phyloP scores from a whole-genome alignment of 2,113 vertebrate species.

The Oceanodroma tethys region DNA sequence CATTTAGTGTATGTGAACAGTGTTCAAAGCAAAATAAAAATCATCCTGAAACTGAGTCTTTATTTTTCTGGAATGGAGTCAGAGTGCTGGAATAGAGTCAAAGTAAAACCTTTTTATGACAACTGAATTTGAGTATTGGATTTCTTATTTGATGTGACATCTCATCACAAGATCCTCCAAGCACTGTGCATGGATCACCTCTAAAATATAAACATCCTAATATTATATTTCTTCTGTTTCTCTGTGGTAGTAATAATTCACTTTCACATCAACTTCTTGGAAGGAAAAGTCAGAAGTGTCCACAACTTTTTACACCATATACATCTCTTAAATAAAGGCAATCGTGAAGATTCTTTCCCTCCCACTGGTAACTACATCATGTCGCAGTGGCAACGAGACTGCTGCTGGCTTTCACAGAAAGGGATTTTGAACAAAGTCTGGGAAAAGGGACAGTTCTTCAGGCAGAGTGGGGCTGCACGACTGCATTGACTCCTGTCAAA shows the following conservation, averaged over 20 bases:
- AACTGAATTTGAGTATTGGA: not conserved
- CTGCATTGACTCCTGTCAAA: not conserved
- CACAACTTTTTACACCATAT: not conserved
- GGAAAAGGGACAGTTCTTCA: not conserved
- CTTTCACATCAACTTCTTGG: not conserved
- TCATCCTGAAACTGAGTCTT: not conserved
- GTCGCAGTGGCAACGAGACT: not conserved
- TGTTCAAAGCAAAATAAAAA: slow-evolving; percentile 17
- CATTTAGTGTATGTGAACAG: slow-evolving; percentile 7
- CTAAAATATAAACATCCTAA: slow-evolving; percentile 4
- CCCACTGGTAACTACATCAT: not conserved
- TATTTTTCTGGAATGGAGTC: not conserved
- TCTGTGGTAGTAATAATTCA: not conserved
- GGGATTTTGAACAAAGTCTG: not conserved
- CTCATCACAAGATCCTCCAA: slow-evolving; percentile 10
- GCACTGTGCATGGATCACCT: not conserved
- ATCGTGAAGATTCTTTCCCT: not conserved
- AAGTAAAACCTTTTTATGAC: slow-evolving; percentile 19
- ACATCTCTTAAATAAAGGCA: not conserved
- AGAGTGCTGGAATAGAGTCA: not conserved
- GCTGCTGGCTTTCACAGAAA: not conserved
- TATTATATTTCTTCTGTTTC: not conserved
- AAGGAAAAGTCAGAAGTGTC: not conserved
- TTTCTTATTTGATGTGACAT: slow-evolving; percentile 35
- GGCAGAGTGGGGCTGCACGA: not conserved